Percentiles rank a stretch among this genome's conserved stretches.
phyloP scores from a whole-genome alignment of 2,797 vertebrate genomes.

The Argentina silus region DNA sequence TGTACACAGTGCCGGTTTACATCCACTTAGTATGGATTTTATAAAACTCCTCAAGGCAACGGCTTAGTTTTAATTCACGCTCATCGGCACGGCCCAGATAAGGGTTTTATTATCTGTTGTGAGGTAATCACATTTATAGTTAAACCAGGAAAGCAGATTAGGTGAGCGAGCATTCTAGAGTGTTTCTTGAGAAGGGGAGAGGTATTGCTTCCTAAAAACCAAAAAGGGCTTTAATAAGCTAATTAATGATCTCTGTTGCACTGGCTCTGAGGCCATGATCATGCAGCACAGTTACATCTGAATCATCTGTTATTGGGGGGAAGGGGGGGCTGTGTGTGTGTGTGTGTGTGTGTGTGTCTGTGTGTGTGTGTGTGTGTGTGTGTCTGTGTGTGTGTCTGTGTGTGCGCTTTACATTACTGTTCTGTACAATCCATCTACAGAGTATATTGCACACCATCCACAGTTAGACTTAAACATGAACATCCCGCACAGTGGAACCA shows the following conservation, averaged over 20 bases:
- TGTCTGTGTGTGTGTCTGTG: conserved; percentile 9
- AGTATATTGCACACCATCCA: too few species aligned
- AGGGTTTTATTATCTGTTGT: conserved; percentile 74
- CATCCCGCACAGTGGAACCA: too few species aligned
- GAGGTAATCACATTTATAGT: conserved; percentile 78
- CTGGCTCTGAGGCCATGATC: too few species aligned
- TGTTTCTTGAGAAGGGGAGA: conserved; percentile 13
- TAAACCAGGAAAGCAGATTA: conserved; percentile 74
- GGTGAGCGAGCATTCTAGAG: conserved; percentile 57
- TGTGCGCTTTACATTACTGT: too few species aligned
- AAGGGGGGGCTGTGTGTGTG: conserved; percentile 23
- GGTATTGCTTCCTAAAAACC: background rate
- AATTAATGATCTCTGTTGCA: too few species aligned
- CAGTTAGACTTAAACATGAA: too few species aligned
- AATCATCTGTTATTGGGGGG: too few species aligned
- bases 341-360: conserved; percentile 7
- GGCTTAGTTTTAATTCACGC: conserved; percentile 71
- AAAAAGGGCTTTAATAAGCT: background rate
- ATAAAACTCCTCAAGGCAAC: conserved; percentile 64
- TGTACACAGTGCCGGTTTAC: conserved; percentile 58
- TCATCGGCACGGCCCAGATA: conserved; percentile 67
- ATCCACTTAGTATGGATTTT: conserved; percentile 36
- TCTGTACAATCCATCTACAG: too few species aligned
- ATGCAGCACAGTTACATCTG: too few species aligned
- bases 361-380: conserved; percentile 1